Conservation (phyloP, 2,797 vertebrate species). For the Anableps anableps region DNA sequence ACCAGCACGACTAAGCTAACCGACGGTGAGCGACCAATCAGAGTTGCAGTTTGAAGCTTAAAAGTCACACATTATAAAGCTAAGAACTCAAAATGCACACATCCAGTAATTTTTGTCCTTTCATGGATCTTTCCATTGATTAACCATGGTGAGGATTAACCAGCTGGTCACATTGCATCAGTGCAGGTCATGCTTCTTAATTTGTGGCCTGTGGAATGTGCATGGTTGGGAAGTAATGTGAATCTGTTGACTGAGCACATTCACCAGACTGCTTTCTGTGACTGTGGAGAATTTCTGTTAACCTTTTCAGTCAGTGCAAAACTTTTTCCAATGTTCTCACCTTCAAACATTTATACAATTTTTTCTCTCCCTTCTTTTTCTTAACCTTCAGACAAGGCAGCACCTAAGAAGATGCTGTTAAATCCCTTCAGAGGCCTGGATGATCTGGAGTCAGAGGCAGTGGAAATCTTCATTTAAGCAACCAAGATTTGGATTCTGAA, state of each 20-base stretch:
- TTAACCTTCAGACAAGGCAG: conserved; percentile 62
- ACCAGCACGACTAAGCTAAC: conserved; percentile 63
- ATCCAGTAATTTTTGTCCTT: conserved; percentile 21
- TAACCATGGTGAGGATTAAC: conserved; percentile 46
- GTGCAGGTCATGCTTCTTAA: conserved; percentile 65
- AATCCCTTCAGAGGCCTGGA: conserved; percentile 78
- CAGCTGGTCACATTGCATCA: conserved; percentile 61
- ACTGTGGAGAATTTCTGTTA: conserved; percentile 62
- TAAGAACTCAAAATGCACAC: not conserved
- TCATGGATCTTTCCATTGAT: conserved; percentile 63
- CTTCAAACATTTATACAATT: conserved; percentile 33
- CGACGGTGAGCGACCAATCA: conserved; percentile 71
- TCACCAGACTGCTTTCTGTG: conserved; percentile 50
- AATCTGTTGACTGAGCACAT: conserved; percentile 71
- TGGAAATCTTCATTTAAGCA: conserved; percentile 86
- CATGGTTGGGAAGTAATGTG: conserved; percentile 62
- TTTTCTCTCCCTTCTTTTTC: conserved; percentile 12
- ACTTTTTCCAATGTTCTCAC: conserved; percentile 31
- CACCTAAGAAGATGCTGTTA: conserved; percentile 60
- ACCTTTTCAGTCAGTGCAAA: conserved; percentile 56
- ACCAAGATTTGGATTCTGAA: conserved; percentile 39
- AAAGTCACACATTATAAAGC: conserved; percentile 20
- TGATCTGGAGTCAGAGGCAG: conserved; percentile 78
- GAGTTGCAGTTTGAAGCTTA: conserved; percentile 9
- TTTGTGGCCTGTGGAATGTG: conserved; percentile 68